Percentiles rank a stretch among this genome's conserved stretches.
Evolutionary conservation across 2,113 vertebrate genomes (phyloP).

Genomic region (Elephas maximus): DNA sequence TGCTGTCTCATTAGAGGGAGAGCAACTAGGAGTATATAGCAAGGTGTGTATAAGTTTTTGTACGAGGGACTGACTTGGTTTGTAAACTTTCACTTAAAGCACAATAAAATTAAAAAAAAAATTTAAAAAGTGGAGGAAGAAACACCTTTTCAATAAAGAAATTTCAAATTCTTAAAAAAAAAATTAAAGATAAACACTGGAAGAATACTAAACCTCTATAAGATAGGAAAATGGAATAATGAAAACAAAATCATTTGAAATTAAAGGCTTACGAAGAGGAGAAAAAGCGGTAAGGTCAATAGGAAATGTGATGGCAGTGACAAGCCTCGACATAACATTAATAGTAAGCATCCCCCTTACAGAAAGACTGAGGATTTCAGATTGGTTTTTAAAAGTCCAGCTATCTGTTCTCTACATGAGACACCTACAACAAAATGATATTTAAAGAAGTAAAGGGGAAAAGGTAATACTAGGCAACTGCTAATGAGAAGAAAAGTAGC

Average conservation of each 20-base stretch:
- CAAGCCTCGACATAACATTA: not conserved
- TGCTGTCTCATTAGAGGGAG: no score
- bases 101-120: no score
- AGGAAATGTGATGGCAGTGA: not conserved
- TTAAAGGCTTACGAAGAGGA: not conserved
- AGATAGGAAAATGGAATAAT: not conserved
- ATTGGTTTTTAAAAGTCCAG: not conserved
- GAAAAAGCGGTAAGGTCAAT: not conserved
- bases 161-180: no score
- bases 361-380: not conserved
- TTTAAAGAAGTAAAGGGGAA: not conserved
- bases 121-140: no score
- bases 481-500: not conserved
- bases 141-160: no score
- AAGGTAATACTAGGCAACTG: not conserved
- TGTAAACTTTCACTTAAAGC: no score
- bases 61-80: no score
- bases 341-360: not conserved
- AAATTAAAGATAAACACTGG: not conserved
- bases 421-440: no score
- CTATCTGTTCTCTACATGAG: not conserved
- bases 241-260: not conserved
- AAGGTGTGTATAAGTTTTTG: no score
- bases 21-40: no score
- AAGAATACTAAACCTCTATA: not conserved